Evolutionary conservation across 2,113 vertebrate genomes (phyloP), one percentile per base, ranked within the genome.

Genomic region (Trinectes maculatus): DNA sequence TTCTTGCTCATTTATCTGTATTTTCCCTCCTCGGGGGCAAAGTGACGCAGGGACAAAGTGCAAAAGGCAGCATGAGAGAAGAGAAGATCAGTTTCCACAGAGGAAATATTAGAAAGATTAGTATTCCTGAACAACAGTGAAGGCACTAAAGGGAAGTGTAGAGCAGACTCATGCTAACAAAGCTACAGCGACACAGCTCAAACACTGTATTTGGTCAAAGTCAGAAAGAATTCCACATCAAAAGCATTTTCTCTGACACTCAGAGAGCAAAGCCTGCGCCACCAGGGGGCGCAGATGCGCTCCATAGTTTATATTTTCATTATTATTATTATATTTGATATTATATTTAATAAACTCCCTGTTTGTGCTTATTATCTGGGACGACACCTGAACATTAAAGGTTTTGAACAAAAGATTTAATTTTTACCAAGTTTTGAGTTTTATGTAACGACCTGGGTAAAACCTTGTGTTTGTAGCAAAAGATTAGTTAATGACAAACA

Each of bases 91-190:
- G 26, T 34, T 61, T 49, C 9, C 36, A 57, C 62, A 33, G 0
- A 8, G 8, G 0, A 22, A 42, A 34, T 8, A 19, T 40, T 0
- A n/a, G 33, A 53, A 36, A 16, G 0, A 19, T 25, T 40, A 19
- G 4, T 10, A 6, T 25, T 71, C 68, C 60, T 71, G 54, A 68
- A 71, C 43, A 48, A 49, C 16, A 25, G 57, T 44, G 42, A 85
- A 89, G 89, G 87, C 89, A 90, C 80, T 49, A n/a, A 63, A 6
- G 53, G 46, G 54, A 42, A 54, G 9, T 24, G n/a, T n/a, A n/a
- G n/a, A n/a, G n/a, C n/a, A n/a, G n/a, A n/a, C n/a, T n/a, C 47
- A 25, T 10, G 61, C 37, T 46, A 31, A 24, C 39, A 9, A 12
- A 33, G 47, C 55, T 21, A 26, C 37, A 49, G 26, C 53, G 28